phyloP scores from a whole-genome alignment of 2,888 invertebrate genomes.

The Cybosia mesomella region DNA sequence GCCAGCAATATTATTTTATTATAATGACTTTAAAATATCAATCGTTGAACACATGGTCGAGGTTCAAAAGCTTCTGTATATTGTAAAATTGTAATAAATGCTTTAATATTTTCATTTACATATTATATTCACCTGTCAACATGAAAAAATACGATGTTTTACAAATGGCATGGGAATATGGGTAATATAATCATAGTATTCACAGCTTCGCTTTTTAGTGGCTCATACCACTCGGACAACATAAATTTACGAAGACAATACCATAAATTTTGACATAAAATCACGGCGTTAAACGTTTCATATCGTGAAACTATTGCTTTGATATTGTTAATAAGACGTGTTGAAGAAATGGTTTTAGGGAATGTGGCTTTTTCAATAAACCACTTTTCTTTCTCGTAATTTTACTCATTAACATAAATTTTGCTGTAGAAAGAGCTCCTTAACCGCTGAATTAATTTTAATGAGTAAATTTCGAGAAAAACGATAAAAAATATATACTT shows the following conservation, averaged over 20 bases:
- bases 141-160: conserved; percentile 23
- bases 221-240: conserved; percentile 78
- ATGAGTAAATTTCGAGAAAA: neutral
- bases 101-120: conserved; percentile 40
- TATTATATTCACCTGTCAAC: conserved; percentile 40
- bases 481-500: neutral
- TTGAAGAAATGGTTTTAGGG: conserved; percentile 68
- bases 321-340: conserved; percentile 62
- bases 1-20: conserved; percentile 60
- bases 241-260: conserved; percentile 83
- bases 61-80: conserved; percentile 56
- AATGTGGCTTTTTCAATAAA: conserved; percentile 58
- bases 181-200: conserved; percentile 64
- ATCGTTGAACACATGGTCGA: conserved; percentile 56
- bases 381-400: conserved; percentile 41
- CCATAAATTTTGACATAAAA: conserved; percentile 84
- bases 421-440: neutral
- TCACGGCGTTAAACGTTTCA: conserved; percentile 80
- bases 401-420: conserved; percentile 29
- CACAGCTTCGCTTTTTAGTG: conserved; percentile 62
- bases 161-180: conserved; percentile 29
- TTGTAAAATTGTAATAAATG: conserved; percentile 41
- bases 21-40: conserved; percentile 62
- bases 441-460: conserved; percentile 3
- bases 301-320: conserved; percentile 70